Conservation (phyloP, 2,113 vertebrate genomes). For the Coturnix japonica region DNA sequence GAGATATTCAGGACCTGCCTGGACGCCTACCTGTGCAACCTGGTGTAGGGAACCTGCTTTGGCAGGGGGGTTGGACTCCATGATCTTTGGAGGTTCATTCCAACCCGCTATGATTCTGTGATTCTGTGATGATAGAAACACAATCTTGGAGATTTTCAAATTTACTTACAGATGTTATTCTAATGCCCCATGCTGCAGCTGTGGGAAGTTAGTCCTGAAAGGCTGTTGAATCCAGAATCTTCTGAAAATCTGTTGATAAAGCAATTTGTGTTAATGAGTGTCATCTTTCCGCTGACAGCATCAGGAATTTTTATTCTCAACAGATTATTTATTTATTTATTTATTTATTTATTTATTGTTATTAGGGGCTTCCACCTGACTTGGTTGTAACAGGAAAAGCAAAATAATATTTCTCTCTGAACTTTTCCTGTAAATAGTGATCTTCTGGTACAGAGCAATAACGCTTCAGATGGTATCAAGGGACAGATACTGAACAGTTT, state of each 20-base stretch:
- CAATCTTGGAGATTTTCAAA: neutral
- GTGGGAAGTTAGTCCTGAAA: neutral
- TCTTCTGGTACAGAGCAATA: neutral
- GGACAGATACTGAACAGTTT: neutral
- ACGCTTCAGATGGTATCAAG: neutral
- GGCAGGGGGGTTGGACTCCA: too few species aligned
- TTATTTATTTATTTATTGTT: too few species aligned
- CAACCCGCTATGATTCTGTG: too few species aligned
- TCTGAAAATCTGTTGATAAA: neutral
- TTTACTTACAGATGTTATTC: neutral
- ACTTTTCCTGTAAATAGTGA: neutral
- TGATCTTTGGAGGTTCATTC: too few species aligned
- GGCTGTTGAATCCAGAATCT: neutral
- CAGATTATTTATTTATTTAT: neutral
- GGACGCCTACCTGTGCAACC: too few species aligned
- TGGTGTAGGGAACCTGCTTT: too few species aligned
- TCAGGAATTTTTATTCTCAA: neutral
- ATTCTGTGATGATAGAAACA: neutral
- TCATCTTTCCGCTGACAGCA: neutral
- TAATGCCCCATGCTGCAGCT: neutral
- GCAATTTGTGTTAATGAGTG: neutral
- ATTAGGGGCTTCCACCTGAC: neutral
- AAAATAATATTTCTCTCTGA: slow-evolving; percentile 18
- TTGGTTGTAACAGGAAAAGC: neutral
- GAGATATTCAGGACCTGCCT: too few species aligned